phyloP scores from a whole-genome alignment of 2,797 vertebrate genomes.

The Australoheros facetus region DNA sequence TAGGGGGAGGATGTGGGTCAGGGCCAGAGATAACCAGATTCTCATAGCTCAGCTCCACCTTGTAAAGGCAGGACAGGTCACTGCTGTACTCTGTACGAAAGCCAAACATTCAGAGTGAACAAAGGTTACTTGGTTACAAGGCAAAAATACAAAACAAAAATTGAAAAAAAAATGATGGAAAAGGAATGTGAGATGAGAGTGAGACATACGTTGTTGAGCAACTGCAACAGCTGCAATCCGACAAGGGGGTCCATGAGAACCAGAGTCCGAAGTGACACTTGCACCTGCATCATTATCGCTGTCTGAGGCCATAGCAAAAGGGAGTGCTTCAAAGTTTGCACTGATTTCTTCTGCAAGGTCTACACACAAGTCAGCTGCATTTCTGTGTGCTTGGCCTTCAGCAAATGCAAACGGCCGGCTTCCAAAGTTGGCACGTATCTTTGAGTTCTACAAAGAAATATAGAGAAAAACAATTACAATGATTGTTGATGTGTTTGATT shows the following conservation, averaged over 20 bases:
- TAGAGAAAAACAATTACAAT: neutral
- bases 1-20: conserved; percentile 90
- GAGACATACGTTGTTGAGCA: conserved; percentile 89
- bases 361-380: conserved; percentile 94
- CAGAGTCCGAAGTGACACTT: conserved; percentile 94
- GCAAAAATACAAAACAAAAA: neutral
- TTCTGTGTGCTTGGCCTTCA: conserved; percentile 97
- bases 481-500: too few species aligned
- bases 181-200: neutral
- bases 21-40: conserved; percentile 96
- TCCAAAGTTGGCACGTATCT: conserved; percentile 96
- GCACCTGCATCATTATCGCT: conserved; percentile 97
- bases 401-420: conserved; percentile 91
- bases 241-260: conserved; percentile 94
- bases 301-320: conserved; percentile 98
- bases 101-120: conserved; percentile 26
- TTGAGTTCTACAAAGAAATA: conserved; percentile 87
- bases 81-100: conserved; percentile 91
- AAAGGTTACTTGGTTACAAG: conserved; percentile 9
- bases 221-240: conserved; percentile 93
- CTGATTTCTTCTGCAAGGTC: conserved; percentile 98
- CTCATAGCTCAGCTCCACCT: conserved; percentile 96
- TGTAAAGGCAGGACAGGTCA: conserved; percentile 93
- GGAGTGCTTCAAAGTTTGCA: conserved; percentile 97
- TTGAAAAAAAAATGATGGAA: neutral